Percentiles rank a stretch among this genome's conserved stretches.
Conservation (phyloP, 2,797 vertebrate species). For the Girardinus metallicus region DNA sequence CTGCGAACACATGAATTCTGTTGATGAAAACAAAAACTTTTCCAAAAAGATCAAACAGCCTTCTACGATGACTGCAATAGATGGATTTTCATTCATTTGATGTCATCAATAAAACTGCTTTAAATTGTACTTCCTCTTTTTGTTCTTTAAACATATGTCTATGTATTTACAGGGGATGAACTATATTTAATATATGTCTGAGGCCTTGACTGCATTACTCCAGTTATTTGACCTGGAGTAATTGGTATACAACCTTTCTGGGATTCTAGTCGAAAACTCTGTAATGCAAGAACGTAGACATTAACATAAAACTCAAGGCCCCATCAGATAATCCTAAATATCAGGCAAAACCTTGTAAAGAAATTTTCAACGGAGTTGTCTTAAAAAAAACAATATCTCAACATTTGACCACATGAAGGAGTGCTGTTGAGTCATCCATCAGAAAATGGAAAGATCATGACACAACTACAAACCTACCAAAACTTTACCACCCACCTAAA, state of each 20-base stretch:
- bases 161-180: background rate
- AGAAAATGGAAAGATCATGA: too few species aligned
- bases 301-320: background rate
- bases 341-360: background rate
- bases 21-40: conserved; percentile 51
- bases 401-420: background rate
- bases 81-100: conserved; percentile 73
- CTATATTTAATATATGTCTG: background rate
- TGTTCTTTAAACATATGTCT: background rate
- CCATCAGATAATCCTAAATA: background rate
- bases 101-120: conserved; percentile 79
- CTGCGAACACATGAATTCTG: conserved; percentile 39
- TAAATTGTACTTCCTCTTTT: conserved; percentile 55
- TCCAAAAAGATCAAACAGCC: conserved; percentile 58
- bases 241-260: background rate
- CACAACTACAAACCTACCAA: too few species aligned
- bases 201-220: background rate
- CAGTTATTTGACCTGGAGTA: background rate
- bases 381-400: background rate
- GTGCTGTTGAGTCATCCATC: background rate
- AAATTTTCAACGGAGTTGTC: background rate
- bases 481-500: too few species aligned
- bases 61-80: conserved; percentile 68
- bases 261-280: background rate
- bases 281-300: background rate